Percentiles rank a stretch among this genome's conserved stretches.
Evolutionary conservation across 2,888 invertebrate species (phyloP).

Genomic region (Hofmannophila pseudospretella): DNA sequence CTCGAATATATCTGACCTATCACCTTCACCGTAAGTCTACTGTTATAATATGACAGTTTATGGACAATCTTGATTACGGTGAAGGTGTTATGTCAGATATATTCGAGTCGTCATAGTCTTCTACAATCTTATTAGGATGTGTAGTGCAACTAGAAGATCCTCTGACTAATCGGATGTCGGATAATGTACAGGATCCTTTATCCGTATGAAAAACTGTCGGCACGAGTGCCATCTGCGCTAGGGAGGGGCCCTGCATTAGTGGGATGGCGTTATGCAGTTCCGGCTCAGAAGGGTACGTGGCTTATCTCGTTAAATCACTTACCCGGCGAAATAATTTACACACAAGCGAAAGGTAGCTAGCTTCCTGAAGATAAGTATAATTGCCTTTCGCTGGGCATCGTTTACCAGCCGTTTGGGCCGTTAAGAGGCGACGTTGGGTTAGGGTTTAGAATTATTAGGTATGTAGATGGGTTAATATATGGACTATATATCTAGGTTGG

Average conservation of each 20-base stretch:
- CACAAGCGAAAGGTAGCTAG: conserved; percentile 42
- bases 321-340: conserved; percentile 52
- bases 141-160: too few species aligned
- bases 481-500: too few species aligned
- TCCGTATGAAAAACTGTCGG: conserved; percentile 60
- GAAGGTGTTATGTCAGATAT: too few species aligned
- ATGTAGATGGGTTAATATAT: too few species aligned
- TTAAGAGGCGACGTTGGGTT: conserved; percentile 15
- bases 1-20: too few species aligned
- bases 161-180: conserved; percentile 1
- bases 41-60: too few species aligned
- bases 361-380: conserved; percentile 41
- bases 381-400: conserved; percentile 32
- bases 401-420: conserved; percentile 31
- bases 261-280: conserved; percentile 75
- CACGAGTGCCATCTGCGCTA: conserved; percentile 70
- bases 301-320: conserved; percentile 69
- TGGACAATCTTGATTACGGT: too few species aligned
- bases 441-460: conserved; percentile 15
- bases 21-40: too few species aligned
- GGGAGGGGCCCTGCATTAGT: conserved; percentile 66
- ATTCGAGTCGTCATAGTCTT: too few species aligned
- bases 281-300: conserved; percentile 50
- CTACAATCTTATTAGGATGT: too few species aligned
- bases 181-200: not conserved